Conservation (phyloP, 1,140 invertebrate species). For the Drosophila repleta region DNA sequence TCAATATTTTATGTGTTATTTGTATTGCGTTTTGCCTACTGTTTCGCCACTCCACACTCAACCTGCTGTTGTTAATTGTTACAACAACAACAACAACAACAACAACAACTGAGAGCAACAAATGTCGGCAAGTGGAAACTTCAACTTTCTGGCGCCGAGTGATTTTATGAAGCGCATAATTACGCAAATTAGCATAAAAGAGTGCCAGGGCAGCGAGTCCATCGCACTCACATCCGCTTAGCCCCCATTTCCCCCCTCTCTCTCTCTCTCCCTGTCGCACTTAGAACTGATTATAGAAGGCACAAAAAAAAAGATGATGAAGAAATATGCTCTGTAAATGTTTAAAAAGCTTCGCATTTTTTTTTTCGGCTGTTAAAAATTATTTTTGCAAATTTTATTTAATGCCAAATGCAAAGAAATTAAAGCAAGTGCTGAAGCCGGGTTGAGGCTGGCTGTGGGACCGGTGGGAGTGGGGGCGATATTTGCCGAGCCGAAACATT, state of each 20-base stretch:
- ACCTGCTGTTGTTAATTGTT: conserved; percentile 73
- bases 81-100: conserved; percentile 58
- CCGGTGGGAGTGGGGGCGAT: conserved; percentile 14
- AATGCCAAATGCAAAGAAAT: conserved; percentile 66
- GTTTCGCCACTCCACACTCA: conserved; percentile 22
- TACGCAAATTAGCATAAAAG: conserved; percentile 83
- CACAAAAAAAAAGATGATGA: background rate
- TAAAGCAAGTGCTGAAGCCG: conserved; percentile 43
- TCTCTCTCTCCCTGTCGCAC: conserved; percentile 1
- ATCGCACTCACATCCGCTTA: conserved; percentile 36
- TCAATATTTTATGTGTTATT: conserved; percentile 81
- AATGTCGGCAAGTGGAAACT: conserved; percentile 50
- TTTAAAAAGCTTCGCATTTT: conserved; percentile 58
- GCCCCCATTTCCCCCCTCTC: background rate
- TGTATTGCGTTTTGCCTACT: conserved; percentile 74
- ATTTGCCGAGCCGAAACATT: conserved; percentile 67
- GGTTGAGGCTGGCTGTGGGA: background rate
- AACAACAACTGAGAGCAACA: conserved; percentile 35
- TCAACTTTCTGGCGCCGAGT: conserved; percentile 62
- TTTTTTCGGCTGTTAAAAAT: conserved; percentile 61
- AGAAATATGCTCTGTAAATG: conserved; percentile 42
- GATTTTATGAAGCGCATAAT: conserved; percentile 82
- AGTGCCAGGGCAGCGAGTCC: conserved; percentile 49
- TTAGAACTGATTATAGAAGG: conserved; percentile 23
- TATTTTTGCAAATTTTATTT: conserved; percentile 80